Percentiles rank a stretch among this genome's conserved stretches.
These are phyloP conservation scores for Trichopoda pennipes DNA, from an alignment of 2,888 invertebrate species.

Conservation along the genomic window DNA sequence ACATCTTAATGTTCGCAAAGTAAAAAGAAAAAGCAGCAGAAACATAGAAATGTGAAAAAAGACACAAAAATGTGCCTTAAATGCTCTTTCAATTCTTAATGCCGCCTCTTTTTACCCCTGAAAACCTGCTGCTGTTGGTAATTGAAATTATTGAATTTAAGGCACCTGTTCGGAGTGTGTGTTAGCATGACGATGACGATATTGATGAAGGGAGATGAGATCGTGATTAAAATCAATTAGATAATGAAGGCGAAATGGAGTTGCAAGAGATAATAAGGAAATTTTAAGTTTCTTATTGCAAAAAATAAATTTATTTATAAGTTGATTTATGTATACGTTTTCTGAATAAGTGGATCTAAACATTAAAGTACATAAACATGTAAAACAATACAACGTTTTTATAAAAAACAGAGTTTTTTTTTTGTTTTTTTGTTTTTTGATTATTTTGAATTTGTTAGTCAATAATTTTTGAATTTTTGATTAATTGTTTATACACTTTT, in stretches of 20 bases:
- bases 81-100: slow-evolving; percentile 55
- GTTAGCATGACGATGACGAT: slow-evolving; percentile 6
- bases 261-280: not conserved
- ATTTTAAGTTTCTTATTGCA: no score
- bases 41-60: not conserved
- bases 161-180: slow-evolving; percentile 50
- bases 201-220: slow-evolving; percentile 19
- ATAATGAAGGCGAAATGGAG: not conserved
- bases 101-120: slow-evolving; percentile 47
- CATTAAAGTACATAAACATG: no score
- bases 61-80: slow-evolving; percentile 45
- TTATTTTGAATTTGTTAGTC: no score
- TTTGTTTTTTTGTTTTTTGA: no score
- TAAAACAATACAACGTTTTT: no score
- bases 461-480: no score
- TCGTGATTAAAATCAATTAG: slow-evolving; percentile 56
- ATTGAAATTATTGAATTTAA: slow-evolving; percentile 60
- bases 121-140: slow-evolving; percentile 49
- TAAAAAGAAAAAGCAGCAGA: slow-evolving; percentile 2
- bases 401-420: no score
- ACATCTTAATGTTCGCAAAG: slow-evolving; percentile 54
- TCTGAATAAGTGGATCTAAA: no score
- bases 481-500: no score
- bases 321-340: not conserved
- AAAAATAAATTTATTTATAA: not conserved